phyloP scores from a whole-genome alignment of 2,888 invertebrate genomes.

The Volucella inanis region DNA sequence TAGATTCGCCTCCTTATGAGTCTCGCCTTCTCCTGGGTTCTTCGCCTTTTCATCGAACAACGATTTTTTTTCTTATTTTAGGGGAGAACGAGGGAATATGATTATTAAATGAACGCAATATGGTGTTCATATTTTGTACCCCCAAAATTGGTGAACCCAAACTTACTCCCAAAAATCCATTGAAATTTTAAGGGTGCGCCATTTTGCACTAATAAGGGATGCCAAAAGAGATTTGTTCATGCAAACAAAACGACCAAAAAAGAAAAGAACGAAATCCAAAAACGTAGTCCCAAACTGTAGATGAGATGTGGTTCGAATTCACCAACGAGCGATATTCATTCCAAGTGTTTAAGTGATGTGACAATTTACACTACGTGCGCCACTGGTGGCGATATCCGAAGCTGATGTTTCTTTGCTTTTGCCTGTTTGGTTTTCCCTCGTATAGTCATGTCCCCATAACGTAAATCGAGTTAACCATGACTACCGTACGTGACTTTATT shows the following conservation, averaged over 20 bases:
- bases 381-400: constrained; percentile 39
- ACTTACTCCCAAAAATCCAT: background rate
- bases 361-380: constrained; percentile 71
- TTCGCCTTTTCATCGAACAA: constrained; percentile 1
- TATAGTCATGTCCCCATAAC: constrained; percentile 60
- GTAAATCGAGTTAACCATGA: constrained; percentile 75
- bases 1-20: background rate
- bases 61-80: constrained; percentile 22
- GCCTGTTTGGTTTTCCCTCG: constrained; percentile 49
- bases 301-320: constrained; percentile 63
- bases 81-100: constrained; percentile 58
- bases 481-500: constrained; percentile 73
- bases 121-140: constrained; percentile 71
- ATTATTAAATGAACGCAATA: constrained; percentile 75
- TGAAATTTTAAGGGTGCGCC: constrained; percentile 48
- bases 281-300: too few species aligned
- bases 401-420: constrained; percentile 27
- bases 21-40: background rate
- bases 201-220: constrained; percentile 73
- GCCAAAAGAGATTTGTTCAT: constrained; percentile 56
- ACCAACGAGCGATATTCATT: constrained; percentile 63
- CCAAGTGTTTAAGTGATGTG: constrained; percentile 73
- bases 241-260: constrained; percentile 14
- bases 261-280: background rate
- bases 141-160: background rate